Base-by-base conservation (phyloP, 2,888 invertebrate species). In the Oligia strigilis region DNA sequence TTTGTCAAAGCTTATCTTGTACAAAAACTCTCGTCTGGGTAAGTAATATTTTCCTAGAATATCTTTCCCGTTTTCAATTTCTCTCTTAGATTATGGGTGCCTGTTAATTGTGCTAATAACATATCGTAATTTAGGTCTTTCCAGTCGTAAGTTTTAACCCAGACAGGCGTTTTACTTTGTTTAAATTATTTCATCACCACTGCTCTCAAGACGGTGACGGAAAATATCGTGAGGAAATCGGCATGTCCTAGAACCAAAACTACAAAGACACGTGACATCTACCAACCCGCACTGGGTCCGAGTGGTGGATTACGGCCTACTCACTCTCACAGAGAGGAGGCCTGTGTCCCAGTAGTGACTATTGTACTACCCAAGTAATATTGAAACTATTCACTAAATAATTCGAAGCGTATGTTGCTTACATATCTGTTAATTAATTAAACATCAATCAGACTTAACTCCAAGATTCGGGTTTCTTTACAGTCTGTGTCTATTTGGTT, bases 381-480 rank as follows among this genome's bases (percentile, higher is more conserved):
- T 72, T 67, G 6, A 66, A 83, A 14, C 29, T 40, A 19, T 46
- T 49, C 13, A 60, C 11, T 62, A 58, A 83, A 49, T 55, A 43
- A 74, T 78, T 66, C n/a, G 0, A 67, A 6, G 4, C 1, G 23
- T 67, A n/a, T n/a, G 14, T 55, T 46, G 4, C 8, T 36, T 29
- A 77, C 14, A 43, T 49, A 58, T 73, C 17, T 46, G 78, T 66
- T 62, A 49, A 78, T 71, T 71, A 74, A 49, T 78, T 66, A 78
- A 58, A 71, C 46, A 60, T 1, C 65, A 58, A 58, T 43, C 29
- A 43, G 60, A 70, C 52, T 40, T 60, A 43, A 49, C 49, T 49
- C 3, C 49, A 66, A 66, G 13, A 40, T 29, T 29, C 29, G 29
- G 29, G 29, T 29, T 65, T 58, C 58, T 65, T 72, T 52, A 70